Base-by-base conservation (phyloP, 2,888 invertebrate genomes). In the Dryobotodes eremita region DNA sequence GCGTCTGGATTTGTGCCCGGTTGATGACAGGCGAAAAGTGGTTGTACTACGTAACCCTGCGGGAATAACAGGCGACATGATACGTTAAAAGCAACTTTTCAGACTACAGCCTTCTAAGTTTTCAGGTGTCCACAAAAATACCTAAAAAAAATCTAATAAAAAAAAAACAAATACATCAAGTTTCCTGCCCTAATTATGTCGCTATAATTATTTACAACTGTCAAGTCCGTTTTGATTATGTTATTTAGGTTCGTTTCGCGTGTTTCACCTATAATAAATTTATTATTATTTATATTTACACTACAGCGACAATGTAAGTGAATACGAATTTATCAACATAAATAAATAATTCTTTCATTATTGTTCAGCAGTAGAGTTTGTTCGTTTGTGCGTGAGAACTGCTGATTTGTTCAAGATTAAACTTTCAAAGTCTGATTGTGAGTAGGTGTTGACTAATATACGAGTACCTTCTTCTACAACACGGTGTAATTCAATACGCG, bases 191-290 rank as follows among this genome's bases (percentile, higher is more conserved):
- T 79, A 79, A 84, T 86, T 86, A 79, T 79, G 87, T 86, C 85
- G 81, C 77, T 69, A 61, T 83, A 88, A 86, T 86, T 85, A 86
- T 80, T 82, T 79, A 61, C 68, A 66, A 77, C 82, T 79, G 81
- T 83, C 80, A 78, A 68, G 73, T 77, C 62, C 42, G 66, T 78
- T 79, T 68, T 75, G 87, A 86, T 89, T 81, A 81, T 75, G 76
- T 88, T 88, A 86, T 88, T 88, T 89, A 88, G 74, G 66, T 77
- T 71, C 26, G 42, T 85, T 88, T 88, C 31, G 88, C 88, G 89
- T 88, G 88, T 80, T 70, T 59, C 69, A 65, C 42, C 3, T 75
- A 62, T 71, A 82, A 62, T 71, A 82, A 46, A 65, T 72, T 71
- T 64, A 65, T 70, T 75, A 77, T 83, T 83, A 72, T 83, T 82